Evolutionary conservation across 2,888 invertebrate species (phyloP).

Genomic region (Scaeva pyrastri): DNA sequence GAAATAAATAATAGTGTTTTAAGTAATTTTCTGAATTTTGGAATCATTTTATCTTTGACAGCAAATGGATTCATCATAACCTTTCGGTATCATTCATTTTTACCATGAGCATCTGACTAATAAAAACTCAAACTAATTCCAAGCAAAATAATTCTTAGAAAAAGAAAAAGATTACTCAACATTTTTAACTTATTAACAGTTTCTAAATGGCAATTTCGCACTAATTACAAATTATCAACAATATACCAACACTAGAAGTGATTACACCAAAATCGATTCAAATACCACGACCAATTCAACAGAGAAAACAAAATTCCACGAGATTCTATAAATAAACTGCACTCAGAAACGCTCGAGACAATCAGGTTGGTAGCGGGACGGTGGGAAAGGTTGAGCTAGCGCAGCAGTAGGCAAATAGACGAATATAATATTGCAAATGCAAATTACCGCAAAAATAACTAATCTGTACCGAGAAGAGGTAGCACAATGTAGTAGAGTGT

Average conservation of each 20-base stretch:
- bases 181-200: background rate
- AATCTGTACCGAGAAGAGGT: slow-evolving; percentile 17
- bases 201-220: background rate
- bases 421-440: background rate
- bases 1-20: too few species aligned
- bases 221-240: slow-evolving; percentile 6
- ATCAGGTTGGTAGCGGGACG: background rate
- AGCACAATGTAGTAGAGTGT: slow-evolving; percentile 7
- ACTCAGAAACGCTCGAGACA: background rate
- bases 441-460: slow-evolving; percentile 18
- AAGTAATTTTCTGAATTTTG: too few species aligned
- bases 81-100: too few species aligned
- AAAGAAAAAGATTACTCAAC: background rate
- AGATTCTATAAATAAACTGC: slow-evolving; percentile 46
- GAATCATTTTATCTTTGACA: too few species aligned
- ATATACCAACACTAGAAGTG: slow-evolving; percentile 10
- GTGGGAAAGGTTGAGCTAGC: background rate
- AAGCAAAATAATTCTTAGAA: background rate
- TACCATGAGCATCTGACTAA: background rate
- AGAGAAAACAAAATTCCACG: slow-evolving; percentile 36
- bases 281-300: slow-evolving; percentile 39
- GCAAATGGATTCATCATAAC: too few species aligned
- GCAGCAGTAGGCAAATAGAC: background rate
- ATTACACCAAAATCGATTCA: slow-evolving; percentile 65
- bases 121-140: background rate